A percentile compares a stretch with the other conserved stretches of the same genome.
Conservation (phyloP, 2,113 vertebrate species). For the Syrmaticus mikado region DNA sequence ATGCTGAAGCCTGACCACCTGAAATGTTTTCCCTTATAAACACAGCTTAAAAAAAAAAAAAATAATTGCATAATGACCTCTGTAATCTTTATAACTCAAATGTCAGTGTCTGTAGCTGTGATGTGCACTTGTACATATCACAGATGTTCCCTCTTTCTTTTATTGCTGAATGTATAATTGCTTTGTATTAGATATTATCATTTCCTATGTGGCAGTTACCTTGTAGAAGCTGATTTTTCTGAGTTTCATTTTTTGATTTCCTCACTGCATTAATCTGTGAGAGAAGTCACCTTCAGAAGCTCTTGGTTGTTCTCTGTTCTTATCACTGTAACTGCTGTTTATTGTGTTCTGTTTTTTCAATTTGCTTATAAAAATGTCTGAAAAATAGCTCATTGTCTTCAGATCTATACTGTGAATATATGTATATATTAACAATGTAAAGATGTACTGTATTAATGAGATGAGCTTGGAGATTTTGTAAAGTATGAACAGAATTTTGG, state of each 20-base stretch:
- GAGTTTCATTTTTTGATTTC: neutral
- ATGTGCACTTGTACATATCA: neutral
- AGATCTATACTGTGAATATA: neutral
- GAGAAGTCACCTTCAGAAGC: slow-evolving; percentile 18
- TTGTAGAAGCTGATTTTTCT: neutral
- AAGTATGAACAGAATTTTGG: neutral
- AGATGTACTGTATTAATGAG: neutral
- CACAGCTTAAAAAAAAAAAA: neutral
- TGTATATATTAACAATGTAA: neutral
- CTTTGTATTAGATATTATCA: neutral
- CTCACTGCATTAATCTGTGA: neutral
- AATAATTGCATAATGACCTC: neutral
- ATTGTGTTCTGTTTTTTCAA: neutral
- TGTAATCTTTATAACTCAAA: neutral
- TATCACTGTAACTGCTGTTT: neutral
- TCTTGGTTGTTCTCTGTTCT: neutral
- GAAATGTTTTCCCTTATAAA: neutral
- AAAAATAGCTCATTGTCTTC: neutral
- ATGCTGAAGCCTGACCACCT: neutral
- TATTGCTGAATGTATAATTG: neutral
- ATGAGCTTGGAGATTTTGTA: neutral
- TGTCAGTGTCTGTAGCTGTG: neutral
- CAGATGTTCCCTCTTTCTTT: neutral
- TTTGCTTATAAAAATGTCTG: neutral
- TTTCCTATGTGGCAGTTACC: neutral